These are phyloP conservation scores for Zapornia atra DNA, from an alignment of 2,113 vertebrate species.

Conservation along the genomic window DNA sequence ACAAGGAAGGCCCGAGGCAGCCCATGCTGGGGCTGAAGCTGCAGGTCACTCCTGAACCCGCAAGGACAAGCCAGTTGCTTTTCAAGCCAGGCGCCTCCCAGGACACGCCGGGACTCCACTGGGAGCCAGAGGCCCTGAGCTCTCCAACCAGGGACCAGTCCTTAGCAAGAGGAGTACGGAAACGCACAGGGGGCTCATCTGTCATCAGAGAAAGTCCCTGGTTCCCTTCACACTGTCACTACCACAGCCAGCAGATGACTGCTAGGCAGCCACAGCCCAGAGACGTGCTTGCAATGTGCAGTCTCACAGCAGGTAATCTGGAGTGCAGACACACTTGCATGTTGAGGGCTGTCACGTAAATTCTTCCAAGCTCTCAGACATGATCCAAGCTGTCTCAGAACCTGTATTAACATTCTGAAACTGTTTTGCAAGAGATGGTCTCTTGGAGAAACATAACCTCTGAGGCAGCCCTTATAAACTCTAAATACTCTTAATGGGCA, in stretches of 20 bases:
- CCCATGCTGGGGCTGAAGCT: neutral
- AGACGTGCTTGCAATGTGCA: neutral
- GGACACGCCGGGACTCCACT: neutral
- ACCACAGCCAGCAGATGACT: neutral
- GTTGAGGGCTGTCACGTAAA: neutral
- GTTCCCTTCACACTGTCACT: neutral
- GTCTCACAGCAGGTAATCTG: neutral
- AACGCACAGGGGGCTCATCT: neutral
- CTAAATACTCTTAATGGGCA: neutral
- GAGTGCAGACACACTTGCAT: neutral
- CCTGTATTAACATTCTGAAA: neutral
- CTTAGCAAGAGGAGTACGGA: neutral
- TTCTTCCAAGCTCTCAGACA: neutral
- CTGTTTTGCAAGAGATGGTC: neutral
- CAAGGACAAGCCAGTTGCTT: neutral
- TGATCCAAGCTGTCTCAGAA: neutral
- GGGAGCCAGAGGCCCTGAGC: neutral
- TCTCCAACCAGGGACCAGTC: neutral
- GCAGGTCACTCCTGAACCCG: neutral
- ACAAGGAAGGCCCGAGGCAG: neutral
- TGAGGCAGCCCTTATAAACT: neutral
- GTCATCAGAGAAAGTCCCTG: neutral
- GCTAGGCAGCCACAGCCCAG: neutral
- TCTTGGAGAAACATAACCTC: neutral
- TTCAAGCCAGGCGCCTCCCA: neutral